A percentile compares a stretch with the other conserved stretches of the same genome.
phyloP scores from a whole-genome alignment of 2,113 vertebrate species.

The Atractosteus spatula region DNA sequence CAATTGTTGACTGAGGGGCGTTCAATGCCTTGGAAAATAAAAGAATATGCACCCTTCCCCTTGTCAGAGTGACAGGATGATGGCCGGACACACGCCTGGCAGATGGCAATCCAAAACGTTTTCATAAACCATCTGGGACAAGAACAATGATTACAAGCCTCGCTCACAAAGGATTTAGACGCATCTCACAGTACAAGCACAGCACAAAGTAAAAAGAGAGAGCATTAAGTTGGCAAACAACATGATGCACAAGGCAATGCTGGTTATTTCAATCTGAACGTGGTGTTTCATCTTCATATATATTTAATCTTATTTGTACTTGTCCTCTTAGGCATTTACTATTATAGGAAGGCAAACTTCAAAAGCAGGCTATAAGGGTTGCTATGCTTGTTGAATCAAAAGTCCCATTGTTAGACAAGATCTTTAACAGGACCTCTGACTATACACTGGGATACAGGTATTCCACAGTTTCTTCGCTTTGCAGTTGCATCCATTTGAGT shows the following conservation, averaged over 20 bases:
- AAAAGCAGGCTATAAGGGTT: no score
- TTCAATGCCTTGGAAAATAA: conserved; percentile 4
- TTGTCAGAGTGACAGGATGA: conserved; percentile 70
- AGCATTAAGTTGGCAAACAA: background rate
- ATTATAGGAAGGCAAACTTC: no score
- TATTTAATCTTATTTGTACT: no score
- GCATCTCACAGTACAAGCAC: background rate
- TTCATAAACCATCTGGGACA: conserved; percentile 78
- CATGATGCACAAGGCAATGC: background rate
- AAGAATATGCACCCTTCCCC: conserved; percentile 13
- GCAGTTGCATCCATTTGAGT: no score
- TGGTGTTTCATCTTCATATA: no score
- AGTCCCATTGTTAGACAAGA: no score
- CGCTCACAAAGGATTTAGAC: background rate
- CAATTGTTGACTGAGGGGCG: conserved; percentile 8
- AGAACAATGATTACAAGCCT: conserved; percentile 56
- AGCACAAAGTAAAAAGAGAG: background rate
- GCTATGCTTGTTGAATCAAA: no score
- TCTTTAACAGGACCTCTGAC: no score
- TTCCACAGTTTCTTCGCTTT: no score
- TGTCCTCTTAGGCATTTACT: no score
- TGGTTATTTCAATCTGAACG: background rate
- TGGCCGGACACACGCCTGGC: conserved; percentile 77
- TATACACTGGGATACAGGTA: no score
- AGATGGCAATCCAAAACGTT: conserved; percentile 81